Evolutionary conservation across 2,113 vertebrate genomes (phyloP), one percentile per base, ranked within the genome.

Genomic region (Oncorhynchus keta): DNA sequence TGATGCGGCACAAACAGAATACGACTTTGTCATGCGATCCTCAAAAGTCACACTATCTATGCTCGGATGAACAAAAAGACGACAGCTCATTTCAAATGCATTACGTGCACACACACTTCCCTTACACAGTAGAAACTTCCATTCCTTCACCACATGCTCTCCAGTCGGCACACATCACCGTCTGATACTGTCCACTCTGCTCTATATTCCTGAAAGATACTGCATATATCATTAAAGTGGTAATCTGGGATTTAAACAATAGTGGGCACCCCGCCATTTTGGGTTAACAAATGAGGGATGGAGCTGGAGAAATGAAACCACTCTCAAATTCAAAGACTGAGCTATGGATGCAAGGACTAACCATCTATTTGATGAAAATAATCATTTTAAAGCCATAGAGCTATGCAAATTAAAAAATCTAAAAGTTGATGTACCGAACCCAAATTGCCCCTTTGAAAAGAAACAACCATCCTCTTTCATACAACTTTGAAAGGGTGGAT

Each of bases 31-130:
- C 57, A 18, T 28, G 45, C 70, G 65, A 71, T 57, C 61, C 67
- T 87, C 67, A 35, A n/a, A 70, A 49, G 1, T 75, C 48, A 77
- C 67, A 12, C 72, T 83, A 81, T 85, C 73, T 81, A 59, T 55
- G 65, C 9, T 11, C 9, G 11, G 57, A 32, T 32, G 72, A 12
- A 22, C 16, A 35, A 77, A 57, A 84, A 79, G 72, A 78, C 49
- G 20, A 70, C 26, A 77, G 26, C 81, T 89, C 72, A 84, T 86
- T 85, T 76, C 51, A 77, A 73, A 83, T 83, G 79, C 77, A 82
- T 87, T 77, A 67, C 75, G 76, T 81, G 86, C 67, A 30, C 70
- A 75, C 39, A 22, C 16, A 62, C 3, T 9, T 14, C 13, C 16
- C 66, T 35, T 39, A 5, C 28, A 16, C 7, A 39, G 39, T 39